A percentile compares a stretch with the other conserved stretches of the same genome.
Conservation (phyloP, 2,888 invertebrate species). For the Tetramorium bicarinatum region DNA sequence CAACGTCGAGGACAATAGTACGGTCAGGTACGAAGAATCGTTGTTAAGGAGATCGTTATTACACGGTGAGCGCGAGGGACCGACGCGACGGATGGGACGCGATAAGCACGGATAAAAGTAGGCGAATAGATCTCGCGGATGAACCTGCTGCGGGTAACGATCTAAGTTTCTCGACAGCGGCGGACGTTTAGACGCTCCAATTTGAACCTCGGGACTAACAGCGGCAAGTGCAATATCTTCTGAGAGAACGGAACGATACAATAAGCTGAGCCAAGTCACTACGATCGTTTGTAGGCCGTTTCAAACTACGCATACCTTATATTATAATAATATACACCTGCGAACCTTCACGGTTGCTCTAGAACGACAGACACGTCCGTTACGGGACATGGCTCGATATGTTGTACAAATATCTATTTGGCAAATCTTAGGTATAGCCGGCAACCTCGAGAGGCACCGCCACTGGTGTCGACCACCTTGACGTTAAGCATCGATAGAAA, state of each 20-base stretch:
- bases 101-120: conserved; percentile 19
- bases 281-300: conserved; percentile 76
- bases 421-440: conserved; percentile 25
- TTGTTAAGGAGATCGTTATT: conserved; percentile 67
- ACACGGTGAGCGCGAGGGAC: conserved; percentile 47
- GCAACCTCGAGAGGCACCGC: neutral
- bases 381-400: neutral
- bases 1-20: conserved; percentile 32
- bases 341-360: conserved; percentile 14
- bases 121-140: conserved; percentile 22
- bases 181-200: conserved; percentile 39
- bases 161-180: conserved; percentile 23
- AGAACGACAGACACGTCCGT: conserved; percentile 41
- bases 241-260: conserved; percentile 44
- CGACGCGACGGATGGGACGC: conserved; percentile 24
- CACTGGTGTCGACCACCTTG: conserved; percentile 18
- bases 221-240: conserved; percentile 1
- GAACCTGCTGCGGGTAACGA: conserved; percentile 12
- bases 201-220: conserved; percentile 34
- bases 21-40: conserved; percentile 74
- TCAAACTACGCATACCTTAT: conserved; percentile 62
- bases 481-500: neutral
- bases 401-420: conserved; percentile 46
- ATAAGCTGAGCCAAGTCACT: conserved; percentile 64
- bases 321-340: conserved; percentile 24